phyloP scores from a whole-genome alignment of 2,113 vertebrate genomes.

The Nansenia antarctica region DNA sequence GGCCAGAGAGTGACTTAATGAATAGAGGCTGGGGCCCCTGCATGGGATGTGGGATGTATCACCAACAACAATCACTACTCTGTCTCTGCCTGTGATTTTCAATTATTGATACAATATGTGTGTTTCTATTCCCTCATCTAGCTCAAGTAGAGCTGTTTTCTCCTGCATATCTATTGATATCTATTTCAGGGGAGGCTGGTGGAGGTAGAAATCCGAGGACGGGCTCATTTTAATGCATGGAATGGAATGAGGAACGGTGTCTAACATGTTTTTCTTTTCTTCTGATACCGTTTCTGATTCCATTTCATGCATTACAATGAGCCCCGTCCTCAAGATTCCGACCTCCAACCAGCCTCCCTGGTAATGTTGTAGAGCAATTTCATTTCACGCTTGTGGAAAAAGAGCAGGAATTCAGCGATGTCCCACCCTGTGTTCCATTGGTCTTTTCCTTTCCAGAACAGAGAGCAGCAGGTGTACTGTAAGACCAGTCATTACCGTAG shows the following conservation, averaged over 20 bases:
- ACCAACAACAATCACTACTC: background rate
- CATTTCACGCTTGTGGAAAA: constrained; percentile 57
- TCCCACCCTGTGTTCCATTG: constrained; percentile 47
- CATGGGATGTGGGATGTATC: background rate
- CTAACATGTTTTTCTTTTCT: too few relatives aligned
- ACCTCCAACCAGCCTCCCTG: too few relatives aligned
- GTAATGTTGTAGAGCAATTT: constrained; percentile 66
- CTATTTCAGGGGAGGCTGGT: too few relatives aligned
- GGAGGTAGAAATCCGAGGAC: too few relatives aligned
- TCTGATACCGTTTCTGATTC: too few relatives aligned
- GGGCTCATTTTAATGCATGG: too few relatives aligned
- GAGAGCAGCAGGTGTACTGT: constrained; percentile 44
- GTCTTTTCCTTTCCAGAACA: constrained; percentile 33
- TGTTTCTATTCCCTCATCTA: background rate
- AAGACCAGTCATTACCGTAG: constrained; percentile 53
- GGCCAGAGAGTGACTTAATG: background rate
- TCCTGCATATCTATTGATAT: too few relatives aligned
- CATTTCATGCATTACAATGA: too few relatives aligned
- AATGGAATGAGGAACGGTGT: too few relatives aligned
- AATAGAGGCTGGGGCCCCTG: background rate
- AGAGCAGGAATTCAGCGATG: constrained; percentile 27
- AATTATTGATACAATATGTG: background rate
- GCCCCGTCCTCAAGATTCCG: too few relatives aligned
- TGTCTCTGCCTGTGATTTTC: background rate
- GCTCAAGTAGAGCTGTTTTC: background rate